Base-by-base conservation (phyloP, 2,888 invertebrate species). In the Papilio gigon region DNA sequence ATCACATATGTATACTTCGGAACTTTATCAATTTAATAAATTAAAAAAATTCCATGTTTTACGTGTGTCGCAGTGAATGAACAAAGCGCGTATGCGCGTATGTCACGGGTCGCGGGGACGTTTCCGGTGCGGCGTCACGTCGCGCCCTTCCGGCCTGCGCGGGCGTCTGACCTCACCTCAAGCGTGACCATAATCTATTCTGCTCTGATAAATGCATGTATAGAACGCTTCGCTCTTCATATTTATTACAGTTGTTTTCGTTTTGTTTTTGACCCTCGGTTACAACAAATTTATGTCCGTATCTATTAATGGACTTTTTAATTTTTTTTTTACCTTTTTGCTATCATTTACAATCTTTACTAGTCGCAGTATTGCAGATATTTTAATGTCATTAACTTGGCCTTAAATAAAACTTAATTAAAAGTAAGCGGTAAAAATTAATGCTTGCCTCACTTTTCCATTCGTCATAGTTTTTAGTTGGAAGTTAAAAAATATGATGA, bases 111-210 rank as follows among this genome's bases (percentile, higher is more conserved):
- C 80, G 83, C 80, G 83, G 81, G 86, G 86, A 83, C 84, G 81
- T 74, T 85, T 90, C 90, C 89, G 89, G 84, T 77, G 80, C 71
- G 78, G 74, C 75, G 82, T 70, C 65, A 65, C 79, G 79, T 82
- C 83, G 89, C 85, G 90, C 89, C 91, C 84, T 91, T 91, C 91
- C 90, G 90, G 91, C 87, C 87, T 83, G 87, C 85, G 86, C 85
- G 81, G 78, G 88, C 87, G 85, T 85, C 77, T 76, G 72, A 71
- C 74, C 71, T 66, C 75, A 76, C 79, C 62, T 65, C 77, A 80
- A 84, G 84, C 90, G 88, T 89, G 88, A 89, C 90, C 71, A 71
- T 73, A 66, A 75, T 74, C 72, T 81, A 89, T 87, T 88, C 86
- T 88, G 81, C 83, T 86, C 81, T 81, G 82, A 84, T 87, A 87